Conservation (phyloP, 2,113 vertebrate species). For the Albula glossodonta region DNA sequence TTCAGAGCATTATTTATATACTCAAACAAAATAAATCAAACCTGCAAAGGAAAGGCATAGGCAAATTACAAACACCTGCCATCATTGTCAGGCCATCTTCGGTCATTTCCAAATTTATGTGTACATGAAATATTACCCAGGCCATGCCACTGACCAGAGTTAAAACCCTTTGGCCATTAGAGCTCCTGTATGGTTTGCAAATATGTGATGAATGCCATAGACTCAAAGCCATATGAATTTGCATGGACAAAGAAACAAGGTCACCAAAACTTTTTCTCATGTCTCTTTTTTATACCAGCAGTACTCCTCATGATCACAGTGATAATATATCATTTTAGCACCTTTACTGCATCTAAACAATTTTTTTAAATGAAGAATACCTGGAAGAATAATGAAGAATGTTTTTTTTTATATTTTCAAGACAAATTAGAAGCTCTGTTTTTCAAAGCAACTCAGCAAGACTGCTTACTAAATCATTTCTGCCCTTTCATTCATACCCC, state of each 20-base stretch:
- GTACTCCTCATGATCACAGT: not conserved
- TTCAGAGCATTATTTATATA: too few relatives aligned
- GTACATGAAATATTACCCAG: not conserved
- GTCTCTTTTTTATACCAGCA: not conserved
- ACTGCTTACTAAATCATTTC: too few relatives aligned
- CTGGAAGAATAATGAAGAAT: too few relatives aligned
- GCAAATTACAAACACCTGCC: not conserved
- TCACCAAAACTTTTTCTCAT: not conserved
- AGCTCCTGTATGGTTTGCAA: not conserved
- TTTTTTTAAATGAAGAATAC: too few relatives aligned
- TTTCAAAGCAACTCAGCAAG: too few relatives aligned
- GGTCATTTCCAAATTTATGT: not conserved
- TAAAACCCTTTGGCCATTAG: not conserved
- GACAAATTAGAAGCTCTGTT: too few relatives aligned
- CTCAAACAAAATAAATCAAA: too few relatives aligned
- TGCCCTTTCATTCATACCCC: too few relatives aligned
- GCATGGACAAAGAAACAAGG: not conserved
- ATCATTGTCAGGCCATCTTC: not conserved
- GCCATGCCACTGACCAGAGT: not conserved
- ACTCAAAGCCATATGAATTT: not conserved
- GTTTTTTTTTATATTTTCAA: too few relatives aligned
- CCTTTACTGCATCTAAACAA: too few relatives aligned
- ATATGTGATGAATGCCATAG: not conserved
- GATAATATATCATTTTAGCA: too few relatives aligned
- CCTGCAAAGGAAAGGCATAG: too few relatives aligned